A percentile compares a stretch with the other conserved stretches of the same genome.
phyloP scores from a whole-genome alignment of 1,140 invertebrate genomes.

The Zophobas atratus region DNA sequence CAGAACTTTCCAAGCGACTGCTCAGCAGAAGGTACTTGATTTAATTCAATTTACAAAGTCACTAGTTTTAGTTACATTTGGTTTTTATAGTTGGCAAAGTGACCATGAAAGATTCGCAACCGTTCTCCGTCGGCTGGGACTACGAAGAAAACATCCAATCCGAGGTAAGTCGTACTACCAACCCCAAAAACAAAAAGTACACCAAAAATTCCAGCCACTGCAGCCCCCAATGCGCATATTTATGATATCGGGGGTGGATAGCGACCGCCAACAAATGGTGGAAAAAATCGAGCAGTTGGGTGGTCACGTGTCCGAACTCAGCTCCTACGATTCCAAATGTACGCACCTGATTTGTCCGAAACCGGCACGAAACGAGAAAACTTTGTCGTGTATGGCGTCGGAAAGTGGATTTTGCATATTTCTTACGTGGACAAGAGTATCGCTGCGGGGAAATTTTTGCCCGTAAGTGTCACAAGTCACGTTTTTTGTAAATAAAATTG shows the following conservation, averaged over 20 bases:
- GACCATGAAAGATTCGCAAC: constrained; percentile 68
- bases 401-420: constrained; percentile 89
- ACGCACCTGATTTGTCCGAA: constrained; percentile 86
- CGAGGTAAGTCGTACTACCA: neutral
- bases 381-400: constrained; percentile 87
- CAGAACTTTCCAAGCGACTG: constrained; percentile 37
- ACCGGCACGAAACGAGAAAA: constrained; percentile 87
- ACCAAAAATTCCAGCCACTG: neutral
- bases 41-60: neutral
- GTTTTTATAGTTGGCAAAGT: constrained; percentile 37
- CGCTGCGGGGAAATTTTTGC: constrained; percentile 76
- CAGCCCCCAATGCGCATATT: constrained; percentile 55
- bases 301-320: constrained; percentile 75
- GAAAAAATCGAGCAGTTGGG: constrained; percentile 72
- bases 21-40: constrained; percentile 6
- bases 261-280: constrained; percentile 37
- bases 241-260: constrained; percentile 62
- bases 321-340: constrained; percentile 76
- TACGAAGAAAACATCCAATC: constrained; percentile 57
- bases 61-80: neutral
- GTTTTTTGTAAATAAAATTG: neutral
- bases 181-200: too few species aligned
- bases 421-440: constrained; percentile 82
- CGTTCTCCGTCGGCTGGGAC: constrained; percentile 72
- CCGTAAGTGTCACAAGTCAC: constrained; percentile 69